Conservation (phyloP, 2,888 invertebrate genomes). For the Galerucella nymphaeae region DNA sequence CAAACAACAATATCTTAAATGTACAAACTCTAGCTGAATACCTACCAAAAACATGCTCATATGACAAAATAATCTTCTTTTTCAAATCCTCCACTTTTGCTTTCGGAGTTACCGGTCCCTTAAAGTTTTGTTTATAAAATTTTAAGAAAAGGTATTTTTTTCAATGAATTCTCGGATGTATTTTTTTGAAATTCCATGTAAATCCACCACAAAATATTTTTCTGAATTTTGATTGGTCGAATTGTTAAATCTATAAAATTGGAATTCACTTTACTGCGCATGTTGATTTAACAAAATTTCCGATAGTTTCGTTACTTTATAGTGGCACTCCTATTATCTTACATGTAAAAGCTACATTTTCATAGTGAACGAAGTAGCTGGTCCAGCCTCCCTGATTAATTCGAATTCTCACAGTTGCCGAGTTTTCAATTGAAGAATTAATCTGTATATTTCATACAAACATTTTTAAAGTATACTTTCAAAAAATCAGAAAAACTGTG, state of each 20-base stretch:
- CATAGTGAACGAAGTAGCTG: background rate
- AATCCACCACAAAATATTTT: background rate
- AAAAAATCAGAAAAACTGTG: background rate
- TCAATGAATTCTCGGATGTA: no score
- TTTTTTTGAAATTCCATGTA: background rate
- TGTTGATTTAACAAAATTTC: background rate
- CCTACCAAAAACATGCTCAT: background rate
- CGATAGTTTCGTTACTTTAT: background rate
- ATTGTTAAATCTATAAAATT: conserved; percentile 10
- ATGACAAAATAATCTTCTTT: background rate
- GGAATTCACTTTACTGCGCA: conserved; percentile 1
- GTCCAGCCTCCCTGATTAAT: background rate
- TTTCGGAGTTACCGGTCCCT: background rate
- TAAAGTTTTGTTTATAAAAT: no score
- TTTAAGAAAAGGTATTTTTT: no score
- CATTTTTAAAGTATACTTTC: background rate
- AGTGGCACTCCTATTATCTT: background rate
- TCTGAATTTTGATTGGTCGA: background rate
- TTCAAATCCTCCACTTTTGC: background rate
- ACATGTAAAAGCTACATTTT: background rate
- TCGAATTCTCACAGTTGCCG: background rate
- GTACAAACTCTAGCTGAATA: background rate
- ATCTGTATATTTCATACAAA: background rate
- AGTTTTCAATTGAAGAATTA: background rate
- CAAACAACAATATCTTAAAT: background rate